Conservation (phyloP, 92 coral and sea anemone genomes). For the Zoanthus sansibaricus region DNA sequence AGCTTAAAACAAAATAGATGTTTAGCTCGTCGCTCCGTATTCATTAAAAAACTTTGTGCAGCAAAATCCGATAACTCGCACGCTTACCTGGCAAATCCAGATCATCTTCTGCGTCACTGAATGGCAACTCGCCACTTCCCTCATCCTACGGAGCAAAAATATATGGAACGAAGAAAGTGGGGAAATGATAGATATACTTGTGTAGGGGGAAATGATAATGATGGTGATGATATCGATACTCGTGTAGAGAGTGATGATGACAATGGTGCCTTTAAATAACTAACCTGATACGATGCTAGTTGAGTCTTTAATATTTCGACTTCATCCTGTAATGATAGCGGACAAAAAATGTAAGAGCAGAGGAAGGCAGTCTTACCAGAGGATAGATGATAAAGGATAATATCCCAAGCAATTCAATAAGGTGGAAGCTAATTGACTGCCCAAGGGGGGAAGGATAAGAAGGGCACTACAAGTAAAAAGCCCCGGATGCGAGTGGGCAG, state of each 20-base stretch:
- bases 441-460: no score
- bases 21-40: not conserved
- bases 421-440: no score
- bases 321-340: conserved; percentile 55
- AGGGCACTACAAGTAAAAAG: no score
- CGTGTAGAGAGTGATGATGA: no score
- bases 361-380: no score
- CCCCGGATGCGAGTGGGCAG: no score
- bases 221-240: no score
- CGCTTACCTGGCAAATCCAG: conserved; percentile 72
- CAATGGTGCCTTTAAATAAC: not conserved
- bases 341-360: not conserved
- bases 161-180: not conserved
- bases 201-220: no score
- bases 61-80: not conserved
- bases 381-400: no score
- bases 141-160: conserved; percentile 52
- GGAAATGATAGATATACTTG: not conserved
- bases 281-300: conserved; percentile 75
- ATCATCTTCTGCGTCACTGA: conserved; percentile 71
- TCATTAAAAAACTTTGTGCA: no score
- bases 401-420: no score
- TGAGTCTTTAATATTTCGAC: conserved; percentile 69
- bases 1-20: not conserved
- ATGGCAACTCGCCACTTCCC: conserved; percentile 45